Evolutionary conservation across 2,797 vertebrate species (phyloP), one percentile per base, ranked within the genome.

Genomic region (Liasis olivaceus): DNA sequence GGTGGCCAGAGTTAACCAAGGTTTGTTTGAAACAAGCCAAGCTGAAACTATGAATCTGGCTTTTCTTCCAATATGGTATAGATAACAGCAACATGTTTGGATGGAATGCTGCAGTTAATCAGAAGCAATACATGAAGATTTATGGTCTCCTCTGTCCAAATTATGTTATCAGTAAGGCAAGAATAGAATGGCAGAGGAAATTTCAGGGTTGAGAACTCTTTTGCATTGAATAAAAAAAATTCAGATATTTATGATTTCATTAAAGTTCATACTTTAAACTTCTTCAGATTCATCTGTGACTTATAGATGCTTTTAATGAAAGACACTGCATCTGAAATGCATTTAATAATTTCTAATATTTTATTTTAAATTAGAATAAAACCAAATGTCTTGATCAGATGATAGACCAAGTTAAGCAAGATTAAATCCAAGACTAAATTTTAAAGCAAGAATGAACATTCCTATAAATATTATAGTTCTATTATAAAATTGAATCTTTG

Each of bases 401-500:
- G 88, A 90, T 60, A 86, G 81, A 31, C 36, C 36, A 92, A 85
- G 59, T 72, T 90, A 90, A 72, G 24, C 89, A 72, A 72, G 81
- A 87, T 26, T 86, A 86, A 58, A 58, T 86, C 63, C 59, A 86
- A 36, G 22, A 42, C 36, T 60, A 63, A 4, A 56, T 64, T 85
- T 85, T 90, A 59, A 85, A 86, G 59, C 56, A 47, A 17, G 36
- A 86, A 89, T 60, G 36, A 87, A 4, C 56, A 42, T 92, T 89
- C 62, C 86, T 86, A 90, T 90, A 90, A 89, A 90, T 92, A 89
- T 92, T 89, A 92, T 72, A 92, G 72, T 31, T 42, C 54, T 86
- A 36, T 86, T 86, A 86, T 72, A 89, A 31, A 69, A 86, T 54
- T 87, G 88, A 85, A 31, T 59, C 56, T 89, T 69, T 26, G 84